phyloP scores from a whole-genome alignment of 2,888 invertebrate species.

The Polyommatus icarus region DNA sequence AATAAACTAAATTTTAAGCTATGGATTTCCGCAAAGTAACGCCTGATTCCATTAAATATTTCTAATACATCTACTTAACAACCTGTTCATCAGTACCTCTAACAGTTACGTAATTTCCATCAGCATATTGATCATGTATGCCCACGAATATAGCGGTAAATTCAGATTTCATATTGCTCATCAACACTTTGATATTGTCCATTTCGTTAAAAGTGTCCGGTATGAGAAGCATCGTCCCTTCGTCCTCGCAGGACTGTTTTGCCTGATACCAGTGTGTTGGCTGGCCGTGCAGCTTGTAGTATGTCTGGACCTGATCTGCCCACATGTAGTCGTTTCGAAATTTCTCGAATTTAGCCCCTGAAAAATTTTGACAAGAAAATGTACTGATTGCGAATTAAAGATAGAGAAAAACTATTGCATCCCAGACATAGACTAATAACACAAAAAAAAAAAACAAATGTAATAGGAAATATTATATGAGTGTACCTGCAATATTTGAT shows the following conservation, averaged over 20 bases:
- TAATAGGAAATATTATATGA: neutral
- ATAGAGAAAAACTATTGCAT: neutral
- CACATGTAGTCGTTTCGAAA: conserved; percentile 58
- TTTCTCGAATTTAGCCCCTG: conserved; percentile 43
- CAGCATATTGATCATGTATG: conserved; percentile 54
- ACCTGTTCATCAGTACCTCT: conserved; percentile 44
- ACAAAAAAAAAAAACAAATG: neutral
- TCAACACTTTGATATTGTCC: conserved; percentile 55
- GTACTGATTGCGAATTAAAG: too few relatives aligned
- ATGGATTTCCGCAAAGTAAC: too few relatives aligned
- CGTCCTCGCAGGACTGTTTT: conserved; percentile 54
- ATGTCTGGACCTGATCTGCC: conserved; percentile 53
- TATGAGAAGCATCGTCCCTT: conserved; percentile 53
- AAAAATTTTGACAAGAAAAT: neutral
- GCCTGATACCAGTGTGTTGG: conserved; percentile 55
- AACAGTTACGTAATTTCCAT: conserved; percentile 53
- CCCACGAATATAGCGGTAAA: conserved; percentile 55
- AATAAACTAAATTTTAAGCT: too few relatives aligned
- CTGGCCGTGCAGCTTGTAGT: conserved; percentile 54
- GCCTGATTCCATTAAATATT: too few relatives aligned
- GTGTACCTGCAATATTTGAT: conserved; percentile 15
- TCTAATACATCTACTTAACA: too few relatives aligned
- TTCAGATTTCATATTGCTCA: conserved; percentile 57
- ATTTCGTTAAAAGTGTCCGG: conserved; percentile 53
- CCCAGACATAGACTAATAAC: neutral